phyloP scores from a whole-genome alignment of 30 jellyfish, hydroid and myxozoan genomes.

The Turritopsis dohrnii region DNA sequence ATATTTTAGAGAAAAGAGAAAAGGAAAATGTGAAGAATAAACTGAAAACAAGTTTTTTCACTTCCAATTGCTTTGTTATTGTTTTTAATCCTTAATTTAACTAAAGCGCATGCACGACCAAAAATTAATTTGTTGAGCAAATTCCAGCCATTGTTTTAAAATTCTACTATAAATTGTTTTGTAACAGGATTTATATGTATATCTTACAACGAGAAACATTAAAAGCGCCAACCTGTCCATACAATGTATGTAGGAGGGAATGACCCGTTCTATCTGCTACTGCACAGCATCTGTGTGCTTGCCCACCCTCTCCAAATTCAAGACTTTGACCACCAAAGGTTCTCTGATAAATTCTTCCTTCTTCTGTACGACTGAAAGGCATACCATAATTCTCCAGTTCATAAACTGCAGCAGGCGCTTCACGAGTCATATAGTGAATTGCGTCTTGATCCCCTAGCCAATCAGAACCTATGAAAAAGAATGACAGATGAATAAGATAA shows the following conservation, averaged over 20 bases:
- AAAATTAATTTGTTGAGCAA: constrained; percentile 84
- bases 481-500: no score
- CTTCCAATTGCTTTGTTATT: no score
- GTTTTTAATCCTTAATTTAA: no score
- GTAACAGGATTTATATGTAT: no score
- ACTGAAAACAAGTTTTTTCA: no score
- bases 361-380: constrained; percentile 96
- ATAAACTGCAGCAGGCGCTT: constrained; percentile 88
- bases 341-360: constrained; percentile 91
- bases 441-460: constrained; percentile 99
- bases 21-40: no score
- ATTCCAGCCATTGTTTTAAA: no score
- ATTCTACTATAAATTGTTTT: no score
- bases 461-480: constrained; percentile 46
- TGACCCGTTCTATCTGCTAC: constrained; percentile 99
- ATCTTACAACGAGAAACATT: not conserved
- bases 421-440: constrained; percentile 89
- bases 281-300: constrained; percentile 97
- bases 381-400: constrained; percentile 94
- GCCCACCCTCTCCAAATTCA: constrained; percentile 93
- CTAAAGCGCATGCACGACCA: constrained; percentile 97
- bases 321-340: constrained; percentile 97
- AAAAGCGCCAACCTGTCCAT: constrained; percentile 69
- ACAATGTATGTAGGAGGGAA: constrained; percentile 83
- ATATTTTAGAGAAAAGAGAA: no score